phyloP scores from a whole-genome alignment of 2,888 invertebrate genomes.

The Acanthosepion esculentum region DNA sequence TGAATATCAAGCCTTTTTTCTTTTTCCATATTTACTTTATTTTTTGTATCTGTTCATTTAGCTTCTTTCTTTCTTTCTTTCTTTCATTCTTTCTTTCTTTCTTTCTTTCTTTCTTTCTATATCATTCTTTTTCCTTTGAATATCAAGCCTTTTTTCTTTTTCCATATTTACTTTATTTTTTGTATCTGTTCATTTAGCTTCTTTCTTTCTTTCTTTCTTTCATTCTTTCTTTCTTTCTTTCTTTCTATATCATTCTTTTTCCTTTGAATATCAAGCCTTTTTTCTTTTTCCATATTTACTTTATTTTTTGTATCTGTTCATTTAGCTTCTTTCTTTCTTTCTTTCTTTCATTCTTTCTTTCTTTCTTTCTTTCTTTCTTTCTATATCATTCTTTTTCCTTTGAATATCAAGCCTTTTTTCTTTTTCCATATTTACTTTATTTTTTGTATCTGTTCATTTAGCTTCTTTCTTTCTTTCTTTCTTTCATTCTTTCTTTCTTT shows the following conservation, averaged over 20 bases:
- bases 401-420: neutral
- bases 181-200: neutral
- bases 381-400: neutral
- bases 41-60: neutral
- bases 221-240: neutral
- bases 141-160: neutral
- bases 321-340: neutral
- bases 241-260: neutral
- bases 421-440: neutral
- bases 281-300: neutral
- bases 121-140: neutral
- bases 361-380: neutral
- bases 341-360: neutral
- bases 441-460: neutral
- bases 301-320: neutral
- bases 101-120: neutral
- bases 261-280: neutral
- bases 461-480: neutral
- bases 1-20: neutral
- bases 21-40: neutral
- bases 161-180: neutral
- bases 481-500: neutral
- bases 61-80: too few species aligned
- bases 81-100: neutral
- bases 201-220: neutral